Base-by-base conservation (phyloP, 2,113 vertebrate genomes). In the Recurvirostra avosetta region DNA sequence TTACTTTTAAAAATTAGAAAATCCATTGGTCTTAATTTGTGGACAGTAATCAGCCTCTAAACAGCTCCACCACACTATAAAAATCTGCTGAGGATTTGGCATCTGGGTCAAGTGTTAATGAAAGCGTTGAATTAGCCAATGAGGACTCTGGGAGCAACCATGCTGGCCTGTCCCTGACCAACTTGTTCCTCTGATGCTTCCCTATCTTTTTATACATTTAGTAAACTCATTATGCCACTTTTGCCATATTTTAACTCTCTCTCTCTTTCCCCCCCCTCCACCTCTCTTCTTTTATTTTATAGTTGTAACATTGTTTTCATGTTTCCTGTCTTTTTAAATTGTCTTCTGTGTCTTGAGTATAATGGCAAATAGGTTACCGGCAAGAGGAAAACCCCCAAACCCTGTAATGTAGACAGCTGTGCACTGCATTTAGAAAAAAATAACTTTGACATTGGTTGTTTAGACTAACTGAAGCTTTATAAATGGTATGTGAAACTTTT, bases 401-500 rank as follows among this genome's bases (percentile, higher is more conserved):
- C 8, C 58, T 83, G 43, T 40, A 88, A 84, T 5, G 50, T 89
- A 34, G 22, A 34, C 30, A 89, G 25, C 15, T 88, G 30, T 63
- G 30, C 38, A 58, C 32, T 66, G 26, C 17, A 23, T 81, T 95
- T 88, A 82, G n/a, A 36, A 82, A 85, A 71, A 23, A 52, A 26
- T 70, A 53, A 18, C 27, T 84, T 45, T 88, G 67, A 49, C 11
- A 36, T 10, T 22, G 3, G 47, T 30, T 92, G 38, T 61, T 90
- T 96, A 93, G 61, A 27, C 80, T 91, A 83, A 94, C 76, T 70
- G 76, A 93, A 53, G 4, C 11, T 58, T 94, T 52, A 52, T 52
- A 71, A 92, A 92, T 59, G 27, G 40, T 71, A 72, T 32, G 10
- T 92, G 90, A 94, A 76, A 68, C 26, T 97, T 89, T 92, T 94